Conservation (phyloP, 2,113 vertebrate genomes). For the Morone chrysops region DNA sequence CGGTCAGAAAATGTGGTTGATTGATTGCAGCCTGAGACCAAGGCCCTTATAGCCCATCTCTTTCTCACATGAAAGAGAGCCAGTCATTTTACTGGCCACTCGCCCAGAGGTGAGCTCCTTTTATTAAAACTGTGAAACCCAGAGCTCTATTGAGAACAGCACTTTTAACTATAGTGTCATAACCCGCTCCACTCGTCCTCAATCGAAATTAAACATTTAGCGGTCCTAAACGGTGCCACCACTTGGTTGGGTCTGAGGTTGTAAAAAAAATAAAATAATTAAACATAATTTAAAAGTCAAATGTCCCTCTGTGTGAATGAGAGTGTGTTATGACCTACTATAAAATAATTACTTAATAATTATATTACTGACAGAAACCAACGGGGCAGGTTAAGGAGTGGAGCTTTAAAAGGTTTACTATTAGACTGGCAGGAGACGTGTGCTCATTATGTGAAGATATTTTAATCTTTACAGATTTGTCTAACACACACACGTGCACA, state of each 20-base stretch:
- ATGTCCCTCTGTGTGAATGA: constrained; percentile 56
- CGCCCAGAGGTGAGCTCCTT: constrained; percentile 63
- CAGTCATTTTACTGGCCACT: constrained; percentile 72
- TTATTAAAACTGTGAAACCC: constrained; percentile 72
- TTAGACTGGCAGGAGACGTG: background rate
- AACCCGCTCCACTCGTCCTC: constrained; percentile 56
- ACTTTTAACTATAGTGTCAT: constrained; percentile 72
- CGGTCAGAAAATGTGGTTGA: constrained; percentile 64
- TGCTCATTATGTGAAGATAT: background rate
- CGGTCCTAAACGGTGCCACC: constrained; percentile 42
- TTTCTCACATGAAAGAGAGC: constrained; percentile 64
- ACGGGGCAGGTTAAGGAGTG: constrained; percentile 9
- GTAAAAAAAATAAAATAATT: constrained; percentile 48
- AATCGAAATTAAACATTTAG: constrained; percentile 75
- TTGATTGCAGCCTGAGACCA: constrained; percentile 74
- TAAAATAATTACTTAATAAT: constrained; percentile 54
- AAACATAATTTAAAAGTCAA: constrained; percentile 64
- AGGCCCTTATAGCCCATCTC: constrained; percentile 54
- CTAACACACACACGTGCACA: background rate
- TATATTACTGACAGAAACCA: constrained; percentile 38
- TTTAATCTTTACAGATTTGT: constrained; percentile 8
- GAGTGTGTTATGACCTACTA: constrained; percentile 48
- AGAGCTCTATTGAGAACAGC: constrained; percentile 57
- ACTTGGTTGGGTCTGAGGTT: constrained; percentile 15
- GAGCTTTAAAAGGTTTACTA: constrained; percentile 19